A percentile compares a stretch with the other conserved stretches of the same genome.
These are phyloP conservation scores for Sylvia atricapilla DNA, from an alignment of 2,113 vertebrate species.

Conservation along the genomic window DNA sequence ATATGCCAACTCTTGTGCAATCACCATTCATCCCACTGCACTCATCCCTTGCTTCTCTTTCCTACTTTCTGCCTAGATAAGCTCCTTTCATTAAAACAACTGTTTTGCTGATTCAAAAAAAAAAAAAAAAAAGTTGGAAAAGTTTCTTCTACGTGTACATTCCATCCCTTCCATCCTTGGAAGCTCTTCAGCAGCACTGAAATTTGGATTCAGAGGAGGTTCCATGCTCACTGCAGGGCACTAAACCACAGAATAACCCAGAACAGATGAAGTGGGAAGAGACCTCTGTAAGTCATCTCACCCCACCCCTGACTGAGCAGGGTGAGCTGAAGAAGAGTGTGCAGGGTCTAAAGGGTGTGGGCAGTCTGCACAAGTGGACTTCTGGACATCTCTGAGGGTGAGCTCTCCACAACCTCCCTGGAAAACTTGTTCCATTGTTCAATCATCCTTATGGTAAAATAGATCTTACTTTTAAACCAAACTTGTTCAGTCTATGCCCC, in stretches of 20 bases:
- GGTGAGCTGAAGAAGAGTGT: neutral
- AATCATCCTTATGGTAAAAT: neutral
- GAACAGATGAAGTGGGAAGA: neutral
- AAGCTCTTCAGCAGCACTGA: neutral
- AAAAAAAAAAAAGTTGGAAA: neutral
- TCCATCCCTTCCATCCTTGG: neutral
- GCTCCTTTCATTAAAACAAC: neutral
- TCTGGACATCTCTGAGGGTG: neutral
- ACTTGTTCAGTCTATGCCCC: neutral
- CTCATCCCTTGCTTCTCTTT: neutral
- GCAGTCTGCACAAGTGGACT: too few relatives aligned
- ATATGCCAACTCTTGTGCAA: conserved; percentile 46
- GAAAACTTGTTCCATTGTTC: neutral
- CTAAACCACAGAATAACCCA: neutral
- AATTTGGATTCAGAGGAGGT: neutral
- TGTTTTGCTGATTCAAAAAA: conserved; percentile 9
- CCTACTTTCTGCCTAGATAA: conserved; percentile 27
- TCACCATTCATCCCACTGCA: neutral
- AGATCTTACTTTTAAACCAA: neutral
- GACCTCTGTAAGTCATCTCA: neutral
- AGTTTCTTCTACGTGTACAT: neutral
- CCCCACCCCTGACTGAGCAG: neutral
- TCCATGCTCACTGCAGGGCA: neutral
- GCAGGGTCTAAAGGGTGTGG: too few relatives aligned
- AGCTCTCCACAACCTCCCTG: neutral